phyloP scores from a whole-genome alignment of 2,113 vertebrate species.

The Austrofundulus limnaeus region DNA sequence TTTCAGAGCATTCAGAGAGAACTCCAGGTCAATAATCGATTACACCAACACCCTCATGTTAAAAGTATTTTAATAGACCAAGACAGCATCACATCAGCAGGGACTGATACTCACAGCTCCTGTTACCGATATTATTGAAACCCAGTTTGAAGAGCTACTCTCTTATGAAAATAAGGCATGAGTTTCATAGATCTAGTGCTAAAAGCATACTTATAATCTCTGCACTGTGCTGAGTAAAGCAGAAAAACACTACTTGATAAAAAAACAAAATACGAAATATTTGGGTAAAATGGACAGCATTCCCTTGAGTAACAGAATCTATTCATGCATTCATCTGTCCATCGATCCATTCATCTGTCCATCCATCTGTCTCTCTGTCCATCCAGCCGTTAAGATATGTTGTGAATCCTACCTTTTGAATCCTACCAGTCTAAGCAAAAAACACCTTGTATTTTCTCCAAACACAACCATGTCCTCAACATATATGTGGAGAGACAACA shows the following conservation, averaged over 20 bases:
- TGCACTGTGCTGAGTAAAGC: slow-evolving; percentile 10
- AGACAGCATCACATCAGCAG: slow-evolving; percentile 30
- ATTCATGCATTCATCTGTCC: neutral
- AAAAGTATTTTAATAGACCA: slow-evolving; percentile 57
- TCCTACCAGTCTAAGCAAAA: neutral
- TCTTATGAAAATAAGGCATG: slow-evolving; percentile 37
- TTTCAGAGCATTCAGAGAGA: slow-evolving; percentile 45
- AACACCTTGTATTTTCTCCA: neutral
- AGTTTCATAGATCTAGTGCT: slow-evolving; percentile 31
- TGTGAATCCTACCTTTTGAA: too few relatives aligned
- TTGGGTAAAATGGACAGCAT: slow-evolving; percentile 2
- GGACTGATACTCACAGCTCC: slow-evolving; percentile 29
- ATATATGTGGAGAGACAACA: neutral
- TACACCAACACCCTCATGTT: slow-evolving; percentile 46
- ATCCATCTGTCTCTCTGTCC: neutral
- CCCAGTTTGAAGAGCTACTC: slow-evolving; percentile 46
- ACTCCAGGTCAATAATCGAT: slow-evolving; percentile 58
- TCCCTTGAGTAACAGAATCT: neutral
- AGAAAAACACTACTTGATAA: slow-evolving; percentile 9
- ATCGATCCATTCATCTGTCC: neutral
- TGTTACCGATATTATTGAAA: slow-evolving; percentile 51
- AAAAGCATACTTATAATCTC: slow-evolving; percentile 27
- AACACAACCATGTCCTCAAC: neutral
- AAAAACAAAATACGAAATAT: neutral
- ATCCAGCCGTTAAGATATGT: neutral